Base-by-base conservation (phyloP, 2,797 vertebrate genomes). In the Poecile montanus region DNA sequence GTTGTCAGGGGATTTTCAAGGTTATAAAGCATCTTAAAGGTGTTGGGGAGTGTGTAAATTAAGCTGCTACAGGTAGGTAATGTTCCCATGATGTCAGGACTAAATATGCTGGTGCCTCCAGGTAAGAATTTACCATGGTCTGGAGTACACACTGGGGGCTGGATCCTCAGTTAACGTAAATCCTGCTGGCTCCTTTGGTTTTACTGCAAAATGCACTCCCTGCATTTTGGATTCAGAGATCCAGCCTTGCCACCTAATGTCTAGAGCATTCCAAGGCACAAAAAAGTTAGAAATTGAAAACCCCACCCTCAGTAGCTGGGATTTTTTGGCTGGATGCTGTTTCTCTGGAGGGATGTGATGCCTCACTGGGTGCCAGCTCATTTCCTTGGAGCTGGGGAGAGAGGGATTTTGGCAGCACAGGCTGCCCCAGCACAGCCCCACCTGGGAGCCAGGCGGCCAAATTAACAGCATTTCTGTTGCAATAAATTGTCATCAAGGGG, bases 1-100 rank as follows among this genome's bases (percentile, higher is more conserved):
- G 93, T 95, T 97, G 91, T 96, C 96, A 90, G 91, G 86, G 84
- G 94, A 96, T 85, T 97, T 96, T 96, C 96, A 96, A 97, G 95
- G 94, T 97, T 96, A 89, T 96, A 92, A 97, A 97, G 93, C 93
- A 93, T 91, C 89, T 96, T 91, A 94, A 95, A 95, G 85, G 94
- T 96, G 91, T 81, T 65, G 54, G 70, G 76, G 90, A 88, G 93
- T 71, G 89, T 86, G 79, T 96, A 96, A 97, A 97, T 97, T 93
- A 94, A 94, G 93, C 82, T 12, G 47, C 88, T 96, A 83, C 94
- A 97, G 91, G 94, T 91, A 95, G 89, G 89, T 88, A 94, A 96
- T 88, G 71, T 91, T 95, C 91, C 75, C 22, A 12, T 85, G 84
- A 75, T 83, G 91, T 72, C 76, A 88, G 91, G 81, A 93, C 73